Evolutionary conservation across 2,888 invertebrate species (phyloP).

Genomic region (Leucoma salicis): DNA sequence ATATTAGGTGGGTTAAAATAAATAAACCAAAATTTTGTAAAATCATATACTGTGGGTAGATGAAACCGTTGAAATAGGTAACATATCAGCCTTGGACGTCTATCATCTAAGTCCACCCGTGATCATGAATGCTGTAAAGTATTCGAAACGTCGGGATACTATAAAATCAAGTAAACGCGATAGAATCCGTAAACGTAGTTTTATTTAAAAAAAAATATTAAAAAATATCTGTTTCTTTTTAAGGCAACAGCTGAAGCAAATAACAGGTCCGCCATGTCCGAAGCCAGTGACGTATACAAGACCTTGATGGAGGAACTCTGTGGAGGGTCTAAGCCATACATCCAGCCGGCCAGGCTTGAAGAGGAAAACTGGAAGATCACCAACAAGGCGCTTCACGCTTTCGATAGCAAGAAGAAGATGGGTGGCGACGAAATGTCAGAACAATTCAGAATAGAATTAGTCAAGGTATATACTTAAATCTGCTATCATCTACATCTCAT

Average conservation of each 20-base stretch:
- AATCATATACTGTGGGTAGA: too few relatives aligned
- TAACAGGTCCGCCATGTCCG: conserved; percentile 96
- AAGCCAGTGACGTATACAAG: conserved; percentile 94
- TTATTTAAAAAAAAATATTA: too few relatives aligned
- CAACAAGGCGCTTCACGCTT: conserved; percentile 87
- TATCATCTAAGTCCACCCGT: too few relatives aligned
- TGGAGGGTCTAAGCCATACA: conserved; percentile 95
- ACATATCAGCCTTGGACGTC: too few relatives aligned
- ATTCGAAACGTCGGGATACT: too few relatives aligned
- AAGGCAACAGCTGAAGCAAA: conserved; percentile 99
- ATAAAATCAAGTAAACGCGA: too few relatives aligned
- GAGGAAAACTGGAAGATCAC: conserved; percentile 90
- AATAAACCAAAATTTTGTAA: too few relatives aligned
- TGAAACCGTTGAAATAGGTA: too few relatives aligned
- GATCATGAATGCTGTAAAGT: too few relatives aligned
- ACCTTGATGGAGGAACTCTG: conserved; percentile 96
- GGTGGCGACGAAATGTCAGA: conserved; percentile 96
- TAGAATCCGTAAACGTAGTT: too few relatives aligned
- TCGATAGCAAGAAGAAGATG: conserved; percentile 96
- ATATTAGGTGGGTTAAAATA: too few relatives aligned
- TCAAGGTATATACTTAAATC: conserved; percentile 78
- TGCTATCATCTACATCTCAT: too few relatives aligned
- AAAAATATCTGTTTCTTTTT: neutral
- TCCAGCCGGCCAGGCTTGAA: conserved; percentile 91
- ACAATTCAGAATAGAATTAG: conserved; percentile 89